A percentile compares a stretch with the other conserved stretches of the same genome.
These are phyloP conservation scores for Pheosia gnoma DNA, from an alignment of 2,888 invertebrate genomes.

Conservation along the genomic window DNA sequence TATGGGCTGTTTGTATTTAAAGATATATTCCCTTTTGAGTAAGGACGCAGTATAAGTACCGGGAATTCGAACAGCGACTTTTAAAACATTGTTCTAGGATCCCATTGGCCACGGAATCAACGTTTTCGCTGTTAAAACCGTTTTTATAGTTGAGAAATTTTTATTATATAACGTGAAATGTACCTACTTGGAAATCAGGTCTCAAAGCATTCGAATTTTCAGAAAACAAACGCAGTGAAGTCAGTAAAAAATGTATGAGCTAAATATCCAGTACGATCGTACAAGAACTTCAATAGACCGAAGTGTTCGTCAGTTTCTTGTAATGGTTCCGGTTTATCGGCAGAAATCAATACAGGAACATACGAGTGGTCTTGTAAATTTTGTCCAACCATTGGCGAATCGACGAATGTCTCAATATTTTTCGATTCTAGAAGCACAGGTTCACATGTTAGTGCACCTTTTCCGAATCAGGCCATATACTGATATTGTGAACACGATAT, in stretches of 20 bases:
- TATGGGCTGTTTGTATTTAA: not conserved
- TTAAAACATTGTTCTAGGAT: not conserved
- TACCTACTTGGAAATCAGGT: not conserved
- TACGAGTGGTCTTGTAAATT: not conserved
- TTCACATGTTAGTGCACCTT: too few relatives aligned
- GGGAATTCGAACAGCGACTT: not conserved
- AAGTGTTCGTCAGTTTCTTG: not conserved
- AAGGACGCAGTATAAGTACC: not conserved
- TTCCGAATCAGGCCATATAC: too few relatives aligned
- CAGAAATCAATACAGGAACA: not conserved
- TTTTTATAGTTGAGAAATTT: not conserved
- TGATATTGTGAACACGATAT: too few relatives aligned
- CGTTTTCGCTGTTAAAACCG: not conserved
- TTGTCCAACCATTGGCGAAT: slow-evolving; percentile 1
- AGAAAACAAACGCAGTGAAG: not conserved
- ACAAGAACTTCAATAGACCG: not conserved
- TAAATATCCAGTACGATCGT: not conserved
- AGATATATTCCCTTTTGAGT: not conserved
- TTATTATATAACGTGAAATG: not conserved
- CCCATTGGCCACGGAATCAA: not conserved
- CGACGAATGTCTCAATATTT: not conserved
- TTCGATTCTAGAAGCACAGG: not conserved
- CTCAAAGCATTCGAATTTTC: not conserved
- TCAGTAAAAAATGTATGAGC: not conserved
- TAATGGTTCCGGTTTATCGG: not conserved